These are phyloP conservation scores for Monoplex corrugatus DNA, from an alignment of 2,888 invertebrate genomes.

Conservation along the genomic window DNA sequence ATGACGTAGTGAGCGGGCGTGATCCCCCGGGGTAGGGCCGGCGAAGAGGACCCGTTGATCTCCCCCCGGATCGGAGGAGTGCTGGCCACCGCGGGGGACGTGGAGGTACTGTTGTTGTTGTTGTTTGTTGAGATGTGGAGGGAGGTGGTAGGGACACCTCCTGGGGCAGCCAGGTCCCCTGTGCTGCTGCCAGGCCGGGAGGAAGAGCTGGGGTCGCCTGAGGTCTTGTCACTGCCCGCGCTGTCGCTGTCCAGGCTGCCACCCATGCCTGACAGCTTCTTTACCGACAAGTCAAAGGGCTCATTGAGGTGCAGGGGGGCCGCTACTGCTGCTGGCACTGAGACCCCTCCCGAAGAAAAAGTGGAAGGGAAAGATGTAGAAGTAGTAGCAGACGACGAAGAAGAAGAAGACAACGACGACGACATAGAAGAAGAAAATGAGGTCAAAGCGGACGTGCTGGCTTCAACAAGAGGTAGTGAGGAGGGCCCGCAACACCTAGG, in stretches of 20 bases:
- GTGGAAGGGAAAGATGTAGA: constrained; percentile 49
- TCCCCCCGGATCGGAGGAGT: constrained; percentile 9
- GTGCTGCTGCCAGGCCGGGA: constrained; percentile 28
- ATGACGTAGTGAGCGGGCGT: constrained; percentile 17
- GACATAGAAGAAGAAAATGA: constrained; percentile 45
- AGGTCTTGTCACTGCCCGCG: constrained; percentile 21
- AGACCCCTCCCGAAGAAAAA: constrained; percentile 12
- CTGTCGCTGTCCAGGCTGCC: constrained; percentile 29
- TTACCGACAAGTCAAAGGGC: constrained; percentile 47
- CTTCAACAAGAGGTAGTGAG: constrained; percentile 48
- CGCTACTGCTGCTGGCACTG: not conserved
- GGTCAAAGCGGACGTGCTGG: constrained; percentile 40
- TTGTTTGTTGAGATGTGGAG: not conserved
- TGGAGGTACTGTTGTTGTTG: constrained; percentile 10
- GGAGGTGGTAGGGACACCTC: not conserved
- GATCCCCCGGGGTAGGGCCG: not conserved
- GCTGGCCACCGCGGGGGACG: not conserved
- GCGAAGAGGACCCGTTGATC: constrained; percentile 43
- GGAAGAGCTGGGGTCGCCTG: constrained; percentile 33
- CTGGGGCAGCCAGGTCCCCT: not conserved
- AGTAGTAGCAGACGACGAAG: not conserved
- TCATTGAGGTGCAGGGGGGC: constrained; percentile 17
- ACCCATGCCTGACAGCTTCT: constrained; percentile 10
- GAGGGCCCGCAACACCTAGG: constrained; percentile 45
- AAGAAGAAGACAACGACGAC: not conserved